phyloP scores from a whole-genome alignment of 2,888 invertebrate species.

The Oasisia sp. region DNA sequence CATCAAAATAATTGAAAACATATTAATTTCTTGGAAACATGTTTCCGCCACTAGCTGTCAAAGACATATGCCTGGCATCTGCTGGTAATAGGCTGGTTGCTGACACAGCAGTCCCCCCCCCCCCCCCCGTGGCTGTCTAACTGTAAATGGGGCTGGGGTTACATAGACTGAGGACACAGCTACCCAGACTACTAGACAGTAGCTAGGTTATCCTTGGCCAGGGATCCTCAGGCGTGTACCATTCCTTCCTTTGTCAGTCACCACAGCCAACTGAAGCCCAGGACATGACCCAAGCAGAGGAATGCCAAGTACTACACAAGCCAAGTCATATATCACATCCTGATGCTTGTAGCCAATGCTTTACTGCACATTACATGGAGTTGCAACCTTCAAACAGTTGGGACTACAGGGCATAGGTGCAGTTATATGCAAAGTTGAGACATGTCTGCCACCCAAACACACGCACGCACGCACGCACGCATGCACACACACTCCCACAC shows the following conservation, averaged over 20 bases:
- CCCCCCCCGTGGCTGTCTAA: not conserved
- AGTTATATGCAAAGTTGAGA: not conserved
- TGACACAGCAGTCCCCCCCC: not conserved
- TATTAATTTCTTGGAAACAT: slow-evolving; percentile 3
- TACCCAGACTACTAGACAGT: not conserved
- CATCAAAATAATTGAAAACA: not conserved
- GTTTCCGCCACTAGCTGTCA: not conserved
- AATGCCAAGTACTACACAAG: not conserved
- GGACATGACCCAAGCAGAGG: not conserved
- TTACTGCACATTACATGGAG: not conserved
- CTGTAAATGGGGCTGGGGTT: not conserved
- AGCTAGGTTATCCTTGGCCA: not conserved
- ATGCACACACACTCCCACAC: not conserved
- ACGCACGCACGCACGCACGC: not conserved
- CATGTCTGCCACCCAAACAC: not conserved
- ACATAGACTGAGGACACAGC: not conserved
- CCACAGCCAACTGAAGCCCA: not conserved
- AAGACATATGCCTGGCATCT: not conserved
- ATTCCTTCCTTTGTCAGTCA: not conserved
- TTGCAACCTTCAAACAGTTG: not conserved
- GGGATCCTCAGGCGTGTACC: not conserved
- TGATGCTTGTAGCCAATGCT: not conserved
- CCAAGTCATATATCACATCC: not conserved
- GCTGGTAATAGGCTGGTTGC: not conserved
- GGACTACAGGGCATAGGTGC: not conserved